Percentiles rank a stretch among this genome's conserved stretches.
Conservation (phyloP, 2,797 vertebrate species). For the Dromococcyx pavoninus region DNA sequence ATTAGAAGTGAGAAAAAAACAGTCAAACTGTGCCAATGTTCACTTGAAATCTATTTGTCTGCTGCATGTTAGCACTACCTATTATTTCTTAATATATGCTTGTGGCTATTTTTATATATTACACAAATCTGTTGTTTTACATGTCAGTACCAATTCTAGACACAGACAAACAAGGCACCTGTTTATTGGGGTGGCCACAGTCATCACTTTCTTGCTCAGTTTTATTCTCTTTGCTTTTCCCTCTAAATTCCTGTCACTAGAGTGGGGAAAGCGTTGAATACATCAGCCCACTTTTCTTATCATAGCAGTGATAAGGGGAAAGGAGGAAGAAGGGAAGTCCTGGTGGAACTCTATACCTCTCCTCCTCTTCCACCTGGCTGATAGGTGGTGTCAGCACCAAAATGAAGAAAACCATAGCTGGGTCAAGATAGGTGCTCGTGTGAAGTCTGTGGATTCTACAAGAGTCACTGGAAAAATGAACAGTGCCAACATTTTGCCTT, state of each 20-base stretch:
- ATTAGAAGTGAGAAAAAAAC: conserved; percentile 17
- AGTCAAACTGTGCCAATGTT: neutral
- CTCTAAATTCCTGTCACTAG: neutral
- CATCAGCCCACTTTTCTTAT: neutral
- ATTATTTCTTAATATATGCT: neutral
- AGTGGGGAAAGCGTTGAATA: neutral
- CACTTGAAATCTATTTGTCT: neutral
- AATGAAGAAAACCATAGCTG: neutral
- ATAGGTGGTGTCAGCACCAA: neutral
- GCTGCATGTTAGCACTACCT: neutral
- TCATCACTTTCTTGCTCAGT: neutral
- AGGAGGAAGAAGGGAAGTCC: neutral
- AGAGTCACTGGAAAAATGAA: neutral
- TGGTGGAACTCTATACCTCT: neutral
- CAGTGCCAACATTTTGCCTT: neutral
- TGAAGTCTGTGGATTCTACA: neutral
- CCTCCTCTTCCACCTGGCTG: neutral
- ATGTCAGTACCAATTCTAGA: neutral
- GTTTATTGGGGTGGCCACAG: neutral
- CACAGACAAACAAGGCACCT: neutral
- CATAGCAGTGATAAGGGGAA: neutral
- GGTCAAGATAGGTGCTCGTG: neutral
- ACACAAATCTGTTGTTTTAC: neutral
- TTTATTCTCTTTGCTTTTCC: neutral
- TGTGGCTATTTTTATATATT: neutral